phyloP scores from a whole-genome alignment of 2,797 vertebrate genomes.

The Coregonus suidteri region DNA sequence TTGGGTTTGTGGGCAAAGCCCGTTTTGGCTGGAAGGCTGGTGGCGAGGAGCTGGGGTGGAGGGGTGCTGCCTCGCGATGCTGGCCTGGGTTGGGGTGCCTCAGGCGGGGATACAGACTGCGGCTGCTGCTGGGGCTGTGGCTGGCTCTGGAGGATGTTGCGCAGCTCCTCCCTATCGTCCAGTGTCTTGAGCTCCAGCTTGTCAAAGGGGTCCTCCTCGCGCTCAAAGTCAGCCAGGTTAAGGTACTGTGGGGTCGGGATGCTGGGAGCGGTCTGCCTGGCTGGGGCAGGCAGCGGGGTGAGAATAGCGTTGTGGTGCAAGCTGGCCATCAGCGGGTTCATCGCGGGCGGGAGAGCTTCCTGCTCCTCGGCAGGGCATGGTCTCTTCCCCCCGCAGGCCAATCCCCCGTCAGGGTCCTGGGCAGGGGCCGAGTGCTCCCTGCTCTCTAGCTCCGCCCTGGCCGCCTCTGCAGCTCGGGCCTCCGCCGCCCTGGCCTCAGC shows the following conservation, averaged over 20 bases:
- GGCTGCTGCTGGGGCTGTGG: constrained; percentile 63
- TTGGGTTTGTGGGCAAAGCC: constrained; percentile 87
- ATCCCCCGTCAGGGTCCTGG: constrained; percentile 60
- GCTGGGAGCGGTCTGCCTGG: constrained; percentile 76
- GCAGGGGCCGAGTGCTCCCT: constrained; percentile 66
- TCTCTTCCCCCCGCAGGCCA: constrained; percentile 59
- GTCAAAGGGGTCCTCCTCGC: constrained; percentile 97
- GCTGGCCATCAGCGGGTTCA: constrained; percentile 91
- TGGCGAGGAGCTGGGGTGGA: constrained; percentile 63
- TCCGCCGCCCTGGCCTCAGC: constrained; percentile 84
- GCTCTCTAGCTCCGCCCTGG: constrained; percentile 73
- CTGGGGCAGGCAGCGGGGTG: constrained; percentile 88
- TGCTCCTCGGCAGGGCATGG: constrained; percentile 65
- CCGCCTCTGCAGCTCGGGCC: constrained; percentile 77
- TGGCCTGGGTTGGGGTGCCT: constrained; percentile 60
- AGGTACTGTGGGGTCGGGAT: constrained; percentile 82
- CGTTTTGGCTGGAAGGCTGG: constrained; percentile 66
- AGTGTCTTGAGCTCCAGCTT: constrained; percentile 97
- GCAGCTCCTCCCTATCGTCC: constrained; percentile 92
- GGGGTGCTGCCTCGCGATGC: constrained; percentile 76
- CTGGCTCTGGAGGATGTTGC: constrained; percentile 90
- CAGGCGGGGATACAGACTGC: constrained; percentile 58
- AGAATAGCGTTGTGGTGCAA: constrained; percentile 92
- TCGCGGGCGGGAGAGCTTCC: constrained; percentile 80
- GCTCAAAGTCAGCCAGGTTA: constrained; percentile 96